phyloP scores from a whole-genome alignment of 2,797 vertebrate species.

The Crax fasciolata region DNA sequence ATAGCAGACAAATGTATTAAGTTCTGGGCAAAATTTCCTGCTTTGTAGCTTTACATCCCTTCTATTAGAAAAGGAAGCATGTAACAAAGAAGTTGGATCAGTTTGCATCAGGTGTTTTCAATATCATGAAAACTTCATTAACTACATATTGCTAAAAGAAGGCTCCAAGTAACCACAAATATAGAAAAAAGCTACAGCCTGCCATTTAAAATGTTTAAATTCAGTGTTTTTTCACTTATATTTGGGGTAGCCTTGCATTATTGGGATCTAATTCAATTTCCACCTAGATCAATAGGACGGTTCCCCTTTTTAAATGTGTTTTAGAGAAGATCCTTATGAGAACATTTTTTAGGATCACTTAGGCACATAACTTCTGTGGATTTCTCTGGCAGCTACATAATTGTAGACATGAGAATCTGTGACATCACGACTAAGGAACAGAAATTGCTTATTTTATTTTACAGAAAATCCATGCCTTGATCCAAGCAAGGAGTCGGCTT shows the following conservation, averaged over 20 bases:
- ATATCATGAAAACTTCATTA: background rate
- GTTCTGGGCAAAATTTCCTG: background rate
- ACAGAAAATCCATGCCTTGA: background rate
- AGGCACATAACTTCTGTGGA: fast-evolving
- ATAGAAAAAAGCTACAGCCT: background rate
- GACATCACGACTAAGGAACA: background rate
- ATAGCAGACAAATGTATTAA: fast-evolving
- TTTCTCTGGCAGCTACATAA: background rate
- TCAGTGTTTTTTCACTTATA: background rate
- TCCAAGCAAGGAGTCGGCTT: background rate
- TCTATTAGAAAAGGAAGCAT: background rate
- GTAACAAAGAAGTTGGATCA: background rate
- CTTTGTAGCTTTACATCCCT: background rate
- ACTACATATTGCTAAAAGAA: background rate
- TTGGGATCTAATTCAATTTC: background rate
- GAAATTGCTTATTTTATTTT: background rate
- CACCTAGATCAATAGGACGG: background rate
- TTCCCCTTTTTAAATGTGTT: background rate
- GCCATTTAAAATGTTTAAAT: background rate
- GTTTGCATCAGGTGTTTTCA: background rate
- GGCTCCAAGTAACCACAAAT: background rate
- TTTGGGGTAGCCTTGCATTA: background rate
- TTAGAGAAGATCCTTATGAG: background rate
- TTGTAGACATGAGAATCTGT: background rate
- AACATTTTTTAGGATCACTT: background rate